Evolutionary conservation across 2,888 invertebrate species (phyloP).

Genomic region (Aricia artaxerxes): DNA sequence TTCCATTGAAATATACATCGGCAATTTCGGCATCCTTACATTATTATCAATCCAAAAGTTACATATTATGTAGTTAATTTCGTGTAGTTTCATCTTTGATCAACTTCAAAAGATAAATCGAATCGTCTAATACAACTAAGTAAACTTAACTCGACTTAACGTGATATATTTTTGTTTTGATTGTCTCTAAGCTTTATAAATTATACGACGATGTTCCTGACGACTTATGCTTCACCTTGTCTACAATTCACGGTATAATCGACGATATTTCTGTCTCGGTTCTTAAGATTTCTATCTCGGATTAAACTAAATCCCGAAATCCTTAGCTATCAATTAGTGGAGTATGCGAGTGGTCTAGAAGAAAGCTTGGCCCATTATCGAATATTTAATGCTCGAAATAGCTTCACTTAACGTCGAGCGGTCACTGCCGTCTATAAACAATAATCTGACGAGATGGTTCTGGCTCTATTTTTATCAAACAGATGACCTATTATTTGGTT

Average conservation of each 20-base stretch:
- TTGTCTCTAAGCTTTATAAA: conserved; percentile 12
- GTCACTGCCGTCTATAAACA: conserved; percentile 31
- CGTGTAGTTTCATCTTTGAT: background rate
- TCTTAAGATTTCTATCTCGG: conserved; percentile 23
- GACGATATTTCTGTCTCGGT: conserved; percentile 21
- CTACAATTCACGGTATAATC: conserved; percentile 20
- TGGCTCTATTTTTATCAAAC: conserved; percentile 1
- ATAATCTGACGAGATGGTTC: conserved; percentile 16
- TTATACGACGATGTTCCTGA: background rate
- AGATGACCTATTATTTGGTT: conserved; percentile 13
- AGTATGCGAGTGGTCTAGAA: conserved; percentile 26
- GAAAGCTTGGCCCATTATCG: conserved; percentile 24
- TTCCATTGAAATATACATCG: too few relatives aligned
- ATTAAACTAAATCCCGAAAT: conserved; percentile 16
- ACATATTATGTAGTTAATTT: background rate
- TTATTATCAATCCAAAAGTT: background rate
- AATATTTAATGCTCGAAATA: conserved; percentile 2
- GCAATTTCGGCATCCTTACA: background rate
- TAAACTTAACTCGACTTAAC: conserved; percentile 4
- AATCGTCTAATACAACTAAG: background rate
- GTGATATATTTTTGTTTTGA: conserved; percentile 22
- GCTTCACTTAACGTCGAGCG: conserved; percentile 24
- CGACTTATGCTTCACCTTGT: conserved; percentile 19
- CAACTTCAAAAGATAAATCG: background rate
- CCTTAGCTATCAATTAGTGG: conserved; percentile 25